These are phyloP conservation scores for Sylvilagus floridanus DNA, from an alignment of 2,797 vertebrate genomes.

Conservation along the genomic window DNA sequence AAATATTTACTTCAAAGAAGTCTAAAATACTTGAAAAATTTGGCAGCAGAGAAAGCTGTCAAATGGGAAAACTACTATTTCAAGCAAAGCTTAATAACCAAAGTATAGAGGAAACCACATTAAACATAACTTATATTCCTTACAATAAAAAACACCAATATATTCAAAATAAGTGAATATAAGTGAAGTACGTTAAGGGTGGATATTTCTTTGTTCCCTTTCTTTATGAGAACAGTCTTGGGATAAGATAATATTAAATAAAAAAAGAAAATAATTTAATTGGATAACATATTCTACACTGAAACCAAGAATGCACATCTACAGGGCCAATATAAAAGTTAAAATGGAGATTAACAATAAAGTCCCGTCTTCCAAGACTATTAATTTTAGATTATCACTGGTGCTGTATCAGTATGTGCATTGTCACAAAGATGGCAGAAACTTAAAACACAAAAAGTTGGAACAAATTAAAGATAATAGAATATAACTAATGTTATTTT, in stretches of 20 bases:
- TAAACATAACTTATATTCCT: conserved; percentile 80
- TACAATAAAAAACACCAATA: conserved; percentile 76
- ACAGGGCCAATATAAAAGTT: conserved; percentile 68
- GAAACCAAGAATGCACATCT: conserved; percentile 70
- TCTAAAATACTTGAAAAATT: conserved; percentile 74
- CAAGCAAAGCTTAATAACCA: conserved; percentile 79
- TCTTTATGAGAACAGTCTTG: conserved; percentile 77
- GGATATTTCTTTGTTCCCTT: conserved; percentile 75
- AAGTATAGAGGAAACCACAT: conserved; percentile 75
- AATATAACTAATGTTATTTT: conserved; percentile 81
- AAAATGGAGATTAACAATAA: conserved; percentile 69
- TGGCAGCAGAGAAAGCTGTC: conserved; percentile 81
- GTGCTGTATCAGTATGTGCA: conserved; percentile 59
- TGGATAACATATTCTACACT: conserved; percentile 69
- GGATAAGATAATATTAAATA: conserved; percentile 76
- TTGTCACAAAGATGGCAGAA: conserved; percentile 69
- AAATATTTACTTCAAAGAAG: conserved; percentile 80
- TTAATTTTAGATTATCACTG: conserved; percentile 71
- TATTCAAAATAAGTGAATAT: conserved; percentile 76
- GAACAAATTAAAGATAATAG: conserved; percentile 83
- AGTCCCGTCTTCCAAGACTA: conserved; percentile 59
- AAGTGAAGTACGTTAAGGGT: conserved; percentile 67
- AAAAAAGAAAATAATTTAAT: conserved; percentile 82
- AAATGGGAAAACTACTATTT: conserved; percentile 76
- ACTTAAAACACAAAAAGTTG: conserved; percentile 63